phyloP scores from a whole-genome alignment of 2,797 vertebrate genomes.

The Eidolon dupreanum region DNA sequence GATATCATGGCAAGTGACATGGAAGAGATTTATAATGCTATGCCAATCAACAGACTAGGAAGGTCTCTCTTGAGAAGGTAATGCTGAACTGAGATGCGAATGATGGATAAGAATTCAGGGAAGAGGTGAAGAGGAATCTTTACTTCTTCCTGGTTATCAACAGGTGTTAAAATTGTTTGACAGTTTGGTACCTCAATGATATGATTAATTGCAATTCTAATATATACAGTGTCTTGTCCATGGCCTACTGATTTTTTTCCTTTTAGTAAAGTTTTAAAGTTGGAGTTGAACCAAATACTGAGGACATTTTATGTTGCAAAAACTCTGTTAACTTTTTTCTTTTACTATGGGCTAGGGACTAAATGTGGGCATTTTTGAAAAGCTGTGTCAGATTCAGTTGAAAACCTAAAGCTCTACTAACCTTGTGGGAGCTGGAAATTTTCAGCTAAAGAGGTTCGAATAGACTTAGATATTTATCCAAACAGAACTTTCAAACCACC shows the following conservation, averaged over 20 bases:
- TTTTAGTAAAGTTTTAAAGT: conserved; percentile 25
- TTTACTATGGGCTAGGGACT: conserved; percentile 56
- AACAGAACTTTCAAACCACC: conserved; percentile 58
- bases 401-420: conserved; percentile 54
- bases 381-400: conserved; percentile 42
- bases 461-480: conserved; percentile 71
- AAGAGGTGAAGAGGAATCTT: background rate
- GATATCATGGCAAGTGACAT: background rate
- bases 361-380: conserved; percentile 54
- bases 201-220: conserved; percentile 7
- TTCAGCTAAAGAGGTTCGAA: conserved; percentile 56
- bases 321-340: conserved; percentile 8
- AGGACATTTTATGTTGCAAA: conserved; percentile 50
- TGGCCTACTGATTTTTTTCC: background rate
- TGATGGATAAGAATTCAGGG: background rate
- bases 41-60: background rate
- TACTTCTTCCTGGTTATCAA: background rate
- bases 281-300: conserved; percentile 6
- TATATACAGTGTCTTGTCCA: background rate
- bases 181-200: background rate
- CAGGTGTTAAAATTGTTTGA: conserved; percentile 7
- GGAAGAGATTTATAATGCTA: background rate
- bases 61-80: background rate
- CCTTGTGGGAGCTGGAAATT: conserved; percentile 55
- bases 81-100: background rate